phyloP scores from a whole-genome alignment of 1,140 invertebrate genomes.

The Pseudomyrmex flavicornis region DNA sequence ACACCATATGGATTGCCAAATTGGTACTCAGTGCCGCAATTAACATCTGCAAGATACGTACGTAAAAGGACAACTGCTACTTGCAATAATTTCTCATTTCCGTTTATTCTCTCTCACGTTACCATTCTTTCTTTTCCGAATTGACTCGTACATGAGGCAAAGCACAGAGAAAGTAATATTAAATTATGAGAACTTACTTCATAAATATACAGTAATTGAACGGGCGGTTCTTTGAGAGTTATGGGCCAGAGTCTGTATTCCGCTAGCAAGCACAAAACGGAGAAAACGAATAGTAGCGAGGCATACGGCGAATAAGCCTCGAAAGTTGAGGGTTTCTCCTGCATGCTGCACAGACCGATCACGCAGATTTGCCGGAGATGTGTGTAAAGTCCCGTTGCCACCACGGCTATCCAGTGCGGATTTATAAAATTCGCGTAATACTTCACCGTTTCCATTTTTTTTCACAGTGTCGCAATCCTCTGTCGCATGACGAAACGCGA shows the following conservation, averaged over 20 bases:
- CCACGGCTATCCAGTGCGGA: constrained; percentile 81
- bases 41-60: constrained; percentile 76
- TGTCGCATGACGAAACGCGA: neutral
- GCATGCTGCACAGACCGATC: constrained; percentile 81
- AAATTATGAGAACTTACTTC: constrained; percentile 73
- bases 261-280: constrained; percentile 81
- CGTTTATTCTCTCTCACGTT: no score
- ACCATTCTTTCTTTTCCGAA: neutral
- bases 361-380: constrained; percentile 82
- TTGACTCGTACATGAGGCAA: neutral
- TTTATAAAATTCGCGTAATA: constrained; percentile 78
- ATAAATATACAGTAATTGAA: constrained; percentile 82
- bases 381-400: constrained; percentile 80
- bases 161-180: neutral
- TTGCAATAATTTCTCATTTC: neutral
- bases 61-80: neutral
- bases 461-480: neutral
- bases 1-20: constrained; percentile 78
- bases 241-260: constrained; percentile 83
- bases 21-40: constrained; percentile 81
- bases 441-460: constrained; percentile 77
- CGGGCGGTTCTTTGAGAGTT: constrained; percentile 82
- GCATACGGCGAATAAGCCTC: constrained; percentile 80
- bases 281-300: constrained; percentile 80
- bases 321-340: constrained; percentile 58